A percentile compares a stretch with the other conserved stretches of the same genome.
Evolutionary conservation across 1,140 invertebrate genomes (phyloP).

Genomic region (Apocrypta bakeri): DNA sequence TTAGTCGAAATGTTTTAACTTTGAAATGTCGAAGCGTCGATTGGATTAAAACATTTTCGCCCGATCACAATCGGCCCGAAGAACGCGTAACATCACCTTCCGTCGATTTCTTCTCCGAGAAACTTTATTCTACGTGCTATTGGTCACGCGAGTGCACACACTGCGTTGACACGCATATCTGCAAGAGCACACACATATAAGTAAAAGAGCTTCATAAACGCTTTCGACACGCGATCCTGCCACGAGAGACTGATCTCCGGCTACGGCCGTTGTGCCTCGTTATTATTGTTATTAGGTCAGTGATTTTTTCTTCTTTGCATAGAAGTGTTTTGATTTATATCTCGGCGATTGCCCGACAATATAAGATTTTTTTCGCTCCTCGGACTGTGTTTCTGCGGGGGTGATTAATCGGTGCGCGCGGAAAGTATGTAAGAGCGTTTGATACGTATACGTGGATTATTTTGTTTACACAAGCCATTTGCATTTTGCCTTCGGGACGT

Average conservation of each 20-base stretch:
- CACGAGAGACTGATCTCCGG: background rate
- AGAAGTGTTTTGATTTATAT: no score
- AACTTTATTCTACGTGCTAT: background rate
- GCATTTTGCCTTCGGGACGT: background rate
- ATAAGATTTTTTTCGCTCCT: no score
- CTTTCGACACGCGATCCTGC: slow-evolving; percentile 17
- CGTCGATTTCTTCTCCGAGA: no score
- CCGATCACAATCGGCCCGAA: no score
- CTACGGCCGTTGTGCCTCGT: background rate
- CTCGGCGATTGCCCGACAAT: no score
- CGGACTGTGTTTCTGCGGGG: no score
- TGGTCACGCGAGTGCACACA: slow-evolving; percentile 1
- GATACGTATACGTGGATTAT: background rate
- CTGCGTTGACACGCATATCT: background rate
- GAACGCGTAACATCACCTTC: no score
- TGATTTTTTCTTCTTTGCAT: no score
- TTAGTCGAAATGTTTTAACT: no score
- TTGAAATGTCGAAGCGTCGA: no score
- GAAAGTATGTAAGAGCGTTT: background rate
- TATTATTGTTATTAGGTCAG: slow-evolving; percentile 5
- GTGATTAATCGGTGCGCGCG: no score
- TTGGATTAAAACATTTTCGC: no score
- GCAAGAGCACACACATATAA: background rate
- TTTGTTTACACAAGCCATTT: background rate
- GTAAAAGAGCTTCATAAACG: slow-evolving; percentile 11